phyloP scores from a whole-genome alignment of 2,797 vertebrate species.

The Lacerta viridis region DNA sequence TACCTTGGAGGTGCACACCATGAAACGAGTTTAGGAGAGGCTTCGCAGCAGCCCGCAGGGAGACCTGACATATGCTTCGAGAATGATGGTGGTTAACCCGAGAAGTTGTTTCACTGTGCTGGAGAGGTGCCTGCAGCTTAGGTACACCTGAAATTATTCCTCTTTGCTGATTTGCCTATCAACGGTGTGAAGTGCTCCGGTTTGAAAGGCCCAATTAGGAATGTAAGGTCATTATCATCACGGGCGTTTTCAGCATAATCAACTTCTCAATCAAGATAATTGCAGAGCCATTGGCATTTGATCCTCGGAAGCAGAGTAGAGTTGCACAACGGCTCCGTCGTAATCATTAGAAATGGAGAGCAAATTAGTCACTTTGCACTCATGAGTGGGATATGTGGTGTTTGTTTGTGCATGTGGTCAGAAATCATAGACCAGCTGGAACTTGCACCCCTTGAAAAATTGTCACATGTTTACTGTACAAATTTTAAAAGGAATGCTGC shows the following conservation, averaged over 20 bases:
- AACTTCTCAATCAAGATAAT: constrained; percentile 53
- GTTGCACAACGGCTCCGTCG: constrained; percentile 29
- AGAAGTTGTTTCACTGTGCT: background rate
- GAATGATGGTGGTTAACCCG: constrained; percentile 7
- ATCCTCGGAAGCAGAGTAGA: constrained; percentile 16
- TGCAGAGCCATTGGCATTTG: constrained; percentile 46
- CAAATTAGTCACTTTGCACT: constrained; percentile 11
- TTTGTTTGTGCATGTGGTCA: background rate
- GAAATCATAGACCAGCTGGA: background rate
- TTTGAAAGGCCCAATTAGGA: constrained; percentile 59
- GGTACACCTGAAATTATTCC: background rate
- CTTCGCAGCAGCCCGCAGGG: background rate
- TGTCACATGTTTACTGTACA: background rate
- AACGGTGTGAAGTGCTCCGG: constrained; percentile 37
- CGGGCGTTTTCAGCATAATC: constrained; percentile 43
- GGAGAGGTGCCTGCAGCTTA: background rate
- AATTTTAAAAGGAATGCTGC: background rate
- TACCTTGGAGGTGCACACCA: background rate
- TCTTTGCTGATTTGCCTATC: constrained; percentile 22
- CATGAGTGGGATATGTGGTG: background rate
- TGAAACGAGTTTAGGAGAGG: background rate
- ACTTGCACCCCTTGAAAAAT: background rate
- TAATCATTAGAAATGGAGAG: constrained; percentile 15
- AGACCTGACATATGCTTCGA: background rate
- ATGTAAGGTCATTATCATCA: constrained; percentile 53